phyloP scores from a whole-genome alignment of 2,888 invertebrate genomes.

The Blastobasis lacticolella region DNA sequence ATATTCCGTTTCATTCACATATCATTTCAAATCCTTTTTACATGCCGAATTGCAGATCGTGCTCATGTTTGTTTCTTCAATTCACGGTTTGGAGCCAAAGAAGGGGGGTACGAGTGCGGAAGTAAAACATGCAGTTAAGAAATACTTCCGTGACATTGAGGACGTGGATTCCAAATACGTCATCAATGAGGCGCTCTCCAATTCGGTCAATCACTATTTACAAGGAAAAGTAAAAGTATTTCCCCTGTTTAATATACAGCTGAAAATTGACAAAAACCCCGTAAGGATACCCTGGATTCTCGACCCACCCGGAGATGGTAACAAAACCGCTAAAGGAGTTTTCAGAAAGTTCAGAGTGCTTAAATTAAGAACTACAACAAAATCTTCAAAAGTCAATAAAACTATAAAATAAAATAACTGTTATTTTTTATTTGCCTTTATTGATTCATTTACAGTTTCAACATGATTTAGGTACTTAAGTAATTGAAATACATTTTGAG shows the following conservation, averaged over 20 bases:
- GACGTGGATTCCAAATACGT: constrained; percentile 44
- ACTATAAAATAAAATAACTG: neutral
- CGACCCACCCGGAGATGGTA: constrained; percentile 12
- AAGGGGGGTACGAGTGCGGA: constrained; percentile 24
- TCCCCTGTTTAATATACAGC: constrained; percentile 48
- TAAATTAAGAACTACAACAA: neutral
- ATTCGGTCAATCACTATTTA: constrained; percentile 40
- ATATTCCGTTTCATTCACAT: no score
- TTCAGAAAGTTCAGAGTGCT: neutral
- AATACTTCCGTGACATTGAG: constrained; percentile 41
- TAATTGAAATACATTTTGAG: no score
- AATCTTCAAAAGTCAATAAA: neutral
- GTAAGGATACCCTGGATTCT: constrained; percentile 57
- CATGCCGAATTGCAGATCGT: constrained; percentile 10
- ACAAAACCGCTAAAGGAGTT: neutral
- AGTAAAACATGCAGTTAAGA: constrained; percentile 29
- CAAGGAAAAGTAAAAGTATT: constrained; percentile 45
- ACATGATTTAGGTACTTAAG: no score
- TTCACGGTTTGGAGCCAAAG: constrained; percentile 23
- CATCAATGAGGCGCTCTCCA: constrained; percentile 41
- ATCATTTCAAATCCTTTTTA: constrained; percentile 17
- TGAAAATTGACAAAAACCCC: constrained; percentile 50
- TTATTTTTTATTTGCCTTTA: neutral
- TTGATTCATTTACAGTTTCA: neutral
- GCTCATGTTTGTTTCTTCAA: neutral